Evolutionary conservation across 2,797 vertebrate species (phyloP).

Genomic region (Coracias cyanogaster): DNA sequence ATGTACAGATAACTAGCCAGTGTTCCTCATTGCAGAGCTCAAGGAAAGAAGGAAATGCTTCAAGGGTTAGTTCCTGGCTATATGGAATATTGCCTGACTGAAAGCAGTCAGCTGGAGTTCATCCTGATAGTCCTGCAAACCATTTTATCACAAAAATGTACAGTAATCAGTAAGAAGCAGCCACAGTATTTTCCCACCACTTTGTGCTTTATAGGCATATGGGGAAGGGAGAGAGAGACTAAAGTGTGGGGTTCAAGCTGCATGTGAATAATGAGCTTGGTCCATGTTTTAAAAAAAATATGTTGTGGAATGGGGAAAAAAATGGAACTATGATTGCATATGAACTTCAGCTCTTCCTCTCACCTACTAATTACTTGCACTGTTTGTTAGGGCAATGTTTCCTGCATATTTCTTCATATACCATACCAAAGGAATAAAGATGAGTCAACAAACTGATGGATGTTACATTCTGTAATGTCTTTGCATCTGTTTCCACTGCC

Average conservation of each 20-base stretch:
- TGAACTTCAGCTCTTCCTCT: not conserved
- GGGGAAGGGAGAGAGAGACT: not conserved
- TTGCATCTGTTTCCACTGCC: not conserved
- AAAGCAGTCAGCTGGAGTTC: conserved; percentile 61
- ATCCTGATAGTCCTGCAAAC: conserved; percentile 24
- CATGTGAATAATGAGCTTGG: not conserved
- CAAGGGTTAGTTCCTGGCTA: conserved; percentile 30
- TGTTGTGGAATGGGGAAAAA: not conserved
- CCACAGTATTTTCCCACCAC: conserved; percentile 25
- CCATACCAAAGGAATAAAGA: not conserved
- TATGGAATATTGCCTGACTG: conserved; percentile 57
- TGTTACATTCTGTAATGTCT: not conserved
- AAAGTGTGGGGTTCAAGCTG: not conserved
- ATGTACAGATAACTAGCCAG: conserved; percentile 4
- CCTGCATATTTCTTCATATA: not conserved
- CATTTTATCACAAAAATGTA: conserved; percentile 45
- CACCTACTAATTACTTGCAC: not conserved
- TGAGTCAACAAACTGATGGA: not conserved
- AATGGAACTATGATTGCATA: not conserved
- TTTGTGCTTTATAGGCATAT: not conserved
- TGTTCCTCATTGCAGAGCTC: conserved; percentile 1
- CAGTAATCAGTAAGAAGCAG: conserved; percentile 26
- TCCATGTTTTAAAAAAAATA: not conserved
- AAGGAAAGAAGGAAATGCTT: conserved; percentile 40
- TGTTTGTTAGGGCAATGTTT: not conserved